Conservation (phyloP, 2,888 invertebrate species). For the Psococerastis gibbosa region DNA sequence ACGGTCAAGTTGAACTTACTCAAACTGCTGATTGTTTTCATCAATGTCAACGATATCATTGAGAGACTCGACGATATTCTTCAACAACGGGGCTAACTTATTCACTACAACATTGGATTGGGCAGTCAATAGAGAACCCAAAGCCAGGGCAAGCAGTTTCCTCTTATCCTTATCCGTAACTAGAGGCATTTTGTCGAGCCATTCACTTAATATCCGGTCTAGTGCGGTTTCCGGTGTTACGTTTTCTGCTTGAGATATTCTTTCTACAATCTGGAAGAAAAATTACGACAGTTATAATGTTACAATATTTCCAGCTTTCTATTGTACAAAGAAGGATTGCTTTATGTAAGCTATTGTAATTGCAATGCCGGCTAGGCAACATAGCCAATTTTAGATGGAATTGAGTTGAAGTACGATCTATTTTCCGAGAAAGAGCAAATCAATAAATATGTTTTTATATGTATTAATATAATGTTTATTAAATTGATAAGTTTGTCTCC, state of each 20-base stretch:
- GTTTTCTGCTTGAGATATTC: constrained; percentile 20
- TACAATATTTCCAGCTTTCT: no score
- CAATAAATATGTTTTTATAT: no score
- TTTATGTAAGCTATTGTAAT: no score
- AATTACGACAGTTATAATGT: no score
- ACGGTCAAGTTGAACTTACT: no score
- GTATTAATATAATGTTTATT: no score
- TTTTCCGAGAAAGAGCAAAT: no score
- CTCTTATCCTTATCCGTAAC: constrained; percentile 61
- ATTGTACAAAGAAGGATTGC: no score
- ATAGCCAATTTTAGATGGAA: no score
- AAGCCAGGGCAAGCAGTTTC: constrained; percentile 54
- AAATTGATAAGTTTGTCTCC: no score
- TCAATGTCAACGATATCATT: constrained; percentile 61
- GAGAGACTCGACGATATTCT: constrained; percentile 54
- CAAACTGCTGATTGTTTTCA: constrained; percentile 37
- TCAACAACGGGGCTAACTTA: constrained; percentile 50
- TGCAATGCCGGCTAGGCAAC: no score
- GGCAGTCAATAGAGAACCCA: constrained; percentile 25
- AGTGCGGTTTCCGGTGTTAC: constrained; percentile 37
- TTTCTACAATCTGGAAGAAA: constrained; percentile 18
- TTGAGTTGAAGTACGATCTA: no score
- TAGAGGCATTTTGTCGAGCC: constrained; percentile 60
- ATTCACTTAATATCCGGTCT: constrained; percentile 49
- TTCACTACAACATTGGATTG: constrained; percentile 37